These are phyloP conservation scores for Bubalus kerabau DNA, from an alignment of 2,113 vertebrate genomes.

Conservation along the genomic window DNA sequence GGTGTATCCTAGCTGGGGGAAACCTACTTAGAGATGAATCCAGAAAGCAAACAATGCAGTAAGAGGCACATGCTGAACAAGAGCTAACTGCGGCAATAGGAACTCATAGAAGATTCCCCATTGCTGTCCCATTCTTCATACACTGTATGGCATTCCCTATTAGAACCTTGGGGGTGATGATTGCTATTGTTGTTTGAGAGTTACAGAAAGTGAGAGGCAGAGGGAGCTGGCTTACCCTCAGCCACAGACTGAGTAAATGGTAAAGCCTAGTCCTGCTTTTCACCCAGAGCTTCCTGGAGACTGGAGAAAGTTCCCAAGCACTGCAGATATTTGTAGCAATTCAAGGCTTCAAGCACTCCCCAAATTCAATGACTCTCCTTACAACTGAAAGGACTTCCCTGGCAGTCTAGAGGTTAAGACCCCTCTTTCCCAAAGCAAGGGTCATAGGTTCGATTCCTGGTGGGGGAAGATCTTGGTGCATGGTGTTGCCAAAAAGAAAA, in stretches of 20 bases:
- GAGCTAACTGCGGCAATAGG: no score
- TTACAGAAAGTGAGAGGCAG: background rate
- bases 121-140: rapidly evolving
- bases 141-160: background rate
- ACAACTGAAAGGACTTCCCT: background rate
- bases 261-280: background rate
- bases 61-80: background rate
- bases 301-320: background rate
- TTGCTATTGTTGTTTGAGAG: background rate
- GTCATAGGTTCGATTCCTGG: background rate
- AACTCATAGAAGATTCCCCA: no score
- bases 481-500: background rate
- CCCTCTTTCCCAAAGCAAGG: background rate
- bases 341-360: background rate
- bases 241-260: background rate
- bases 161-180: background rate
- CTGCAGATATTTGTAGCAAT: background rate
- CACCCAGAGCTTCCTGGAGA: background rate
- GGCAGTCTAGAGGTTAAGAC: background rate
- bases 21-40: background rate
- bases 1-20: background rate
- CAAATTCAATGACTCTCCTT: background rate
- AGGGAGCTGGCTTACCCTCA: background rate
- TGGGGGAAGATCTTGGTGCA: background rate
- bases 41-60: background rate